Conservation (phyloP, 2,888 invertebrate genomes). For the Anticlea derivata region DNA sequence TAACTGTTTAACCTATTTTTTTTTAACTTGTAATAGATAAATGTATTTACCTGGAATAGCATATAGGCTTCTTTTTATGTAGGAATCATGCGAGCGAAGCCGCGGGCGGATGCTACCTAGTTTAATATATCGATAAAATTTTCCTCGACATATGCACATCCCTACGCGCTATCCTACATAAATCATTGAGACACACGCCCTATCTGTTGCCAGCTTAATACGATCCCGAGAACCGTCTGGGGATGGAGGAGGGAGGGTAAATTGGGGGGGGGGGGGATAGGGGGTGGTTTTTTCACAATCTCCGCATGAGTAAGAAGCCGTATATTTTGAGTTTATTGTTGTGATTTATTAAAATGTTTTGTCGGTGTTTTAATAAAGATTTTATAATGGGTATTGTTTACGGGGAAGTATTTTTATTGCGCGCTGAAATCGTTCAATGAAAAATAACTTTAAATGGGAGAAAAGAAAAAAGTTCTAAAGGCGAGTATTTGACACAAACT, state of each 20-base stretch:
- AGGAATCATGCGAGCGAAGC: no score
- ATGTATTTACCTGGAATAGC: no score
- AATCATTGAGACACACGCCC: constrained; percentile 81
- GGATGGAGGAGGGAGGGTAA: constrained; percentile 30
- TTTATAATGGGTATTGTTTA: constrained; percentile 22
- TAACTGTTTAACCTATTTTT: no score
- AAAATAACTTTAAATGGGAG: background rate
- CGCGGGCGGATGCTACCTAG: no score
- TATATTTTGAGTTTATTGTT: constrained; percentile 38
- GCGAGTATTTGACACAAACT: no score
- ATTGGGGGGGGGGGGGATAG: constrained; percentile 15
- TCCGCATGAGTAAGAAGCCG: constrained; percentile 40
- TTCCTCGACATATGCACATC: constrained; percentile 43
- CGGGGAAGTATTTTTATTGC: background rate
- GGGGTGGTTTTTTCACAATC: constrained; percentile 40
- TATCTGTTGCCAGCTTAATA: constrained; percentile 82
- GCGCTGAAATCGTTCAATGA: background rate
- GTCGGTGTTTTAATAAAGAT: constrained; percentile 26
- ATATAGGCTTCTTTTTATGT: no score
- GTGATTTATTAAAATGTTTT: constrained; percentile 38
- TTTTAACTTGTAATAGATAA: no score
- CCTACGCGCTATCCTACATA: constrained; percentile 67
- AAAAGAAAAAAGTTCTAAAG: no score
- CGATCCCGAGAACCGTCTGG: constrained; percentile 65
- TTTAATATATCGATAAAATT: constrained; percentile 22